Evolutionary conservation across 2,113 vertebrate genomes (phyloP), one percentile per base, ranked within the genome.

Genomic region (Callionymus lyra): DNA sequence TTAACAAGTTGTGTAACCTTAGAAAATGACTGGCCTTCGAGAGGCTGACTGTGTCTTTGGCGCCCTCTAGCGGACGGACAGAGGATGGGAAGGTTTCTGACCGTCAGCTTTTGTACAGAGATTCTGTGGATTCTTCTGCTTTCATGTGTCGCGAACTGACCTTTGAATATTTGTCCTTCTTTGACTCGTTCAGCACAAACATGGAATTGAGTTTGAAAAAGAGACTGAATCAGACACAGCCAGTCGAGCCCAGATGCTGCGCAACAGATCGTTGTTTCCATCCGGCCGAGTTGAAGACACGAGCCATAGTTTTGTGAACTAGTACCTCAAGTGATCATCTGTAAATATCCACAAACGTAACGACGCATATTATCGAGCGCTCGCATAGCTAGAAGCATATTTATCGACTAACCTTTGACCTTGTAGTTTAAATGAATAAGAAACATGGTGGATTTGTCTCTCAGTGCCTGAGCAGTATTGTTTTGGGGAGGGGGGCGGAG

Each of bases 351-450:
- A 47, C 38, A 35, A 53, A 68, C 38, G 34, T 59, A 60, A 63
- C 42, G 14, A 63, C 58, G 46, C 52, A 31, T 76, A 79, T 65
- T 65, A 51, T 59, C 57, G 53, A 70, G 59, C 52, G 76, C 50
- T 53, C 31, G 12, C 16, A 50, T 80, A 81, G 70, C 53, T 81
- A 78, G 69, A 64, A 59, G 34, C 59, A 58, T 80, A 82, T 73
- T 76, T 80, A 78, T 79, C 32, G 76, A 76, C 65, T 69, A 69
- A 82, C 62, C 54, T 35, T 59, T 59, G 43, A 40, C 57, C 63
- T 44, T 54, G 56, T 78, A 74, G 56, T 46, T 62, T 13, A 47
- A 32, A n/a, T n/a, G 10, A 19, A 41, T 50, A 50, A 46, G 21
- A 5, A 17, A 35, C 44, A 56, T 12, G 2, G 37, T 48, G 34